These are phyloP conservation scores for Epistrophe grossulariae DNA, from an alignment of 2,888 invertebrate species.

Conservation along the genomic window DNA sequence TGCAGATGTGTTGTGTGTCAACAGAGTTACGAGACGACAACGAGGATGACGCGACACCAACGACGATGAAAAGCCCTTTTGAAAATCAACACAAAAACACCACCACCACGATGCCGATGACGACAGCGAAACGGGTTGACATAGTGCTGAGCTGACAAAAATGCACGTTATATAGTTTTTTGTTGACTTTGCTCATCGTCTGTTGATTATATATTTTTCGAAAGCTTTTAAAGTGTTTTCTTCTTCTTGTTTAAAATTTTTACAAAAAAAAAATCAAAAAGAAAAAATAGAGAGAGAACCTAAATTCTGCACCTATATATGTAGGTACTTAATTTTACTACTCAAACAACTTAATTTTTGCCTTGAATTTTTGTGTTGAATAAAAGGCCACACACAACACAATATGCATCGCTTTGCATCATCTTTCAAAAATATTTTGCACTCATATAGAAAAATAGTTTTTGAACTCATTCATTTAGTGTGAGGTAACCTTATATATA, in stretches of 20 bases:
- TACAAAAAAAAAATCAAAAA: neutral
- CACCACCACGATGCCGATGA: neutral
- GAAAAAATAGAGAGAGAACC: neutral
- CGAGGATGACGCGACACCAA: neutral
- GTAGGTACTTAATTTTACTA: neutral
- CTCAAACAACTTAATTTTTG: neutral
- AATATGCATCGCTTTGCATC: neutral
- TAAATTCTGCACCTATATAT: neutral
- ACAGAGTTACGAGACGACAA: slow-evolving; percentile 4
- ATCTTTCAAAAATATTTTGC: neutral
- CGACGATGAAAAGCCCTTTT: neutral
- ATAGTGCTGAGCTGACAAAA: neutral
- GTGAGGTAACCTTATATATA: neutral
- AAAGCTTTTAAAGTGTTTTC: slow-evolving; percentile 6
- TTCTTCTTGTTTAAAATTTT: too few species aligned
- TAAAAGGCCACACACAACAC: neutral
- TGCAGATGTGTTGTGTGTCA: slow-evolving; percentile 23
- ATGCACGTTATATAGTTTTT: slow-evolving; percentile 2
- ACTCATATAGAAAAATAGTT: neutral
- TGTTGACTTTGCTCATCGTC: slow-evolving; percentile 20
- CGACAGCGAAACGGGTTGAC: neutral
- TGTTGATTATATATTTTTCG: slow-evolving; percentile 12
- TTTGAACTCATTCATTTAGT: neutral
- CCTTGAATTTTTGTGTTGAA: neutral
- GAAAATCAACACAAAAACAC: slow-evolving; percentile 14